phyloP scores from a whole-genome alignment of 1,140 invertebrate species.

The Zaprionus africanus region DNA sequence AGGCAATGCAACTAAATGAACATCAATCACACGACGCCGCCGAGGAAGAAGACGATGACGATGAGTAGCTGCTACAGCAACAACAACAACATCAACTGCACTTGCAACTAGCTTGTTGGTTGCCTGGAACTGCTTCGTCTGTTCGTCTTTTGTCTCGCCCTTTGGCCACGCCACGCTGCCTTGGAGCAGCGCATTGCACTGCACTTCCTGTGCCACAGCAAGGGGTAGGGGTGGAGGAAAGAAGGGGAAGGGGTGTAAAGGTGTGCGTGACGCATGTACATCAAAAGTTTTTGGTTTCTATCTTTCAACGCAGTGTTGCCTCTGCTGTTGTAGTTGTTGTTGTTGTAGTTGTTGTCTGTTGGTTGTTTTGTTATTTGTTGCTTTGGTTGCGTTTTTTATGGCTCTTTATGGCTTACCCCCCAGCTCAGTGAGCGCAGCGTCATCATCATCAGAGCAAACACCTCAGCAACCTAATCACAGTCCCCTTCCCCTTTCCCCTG shows the following conservation, averaged over 20 bases:
- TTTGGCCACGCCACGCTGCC: constrained; percentile 50
- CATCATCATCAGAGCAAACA: constrained; percentile 1
- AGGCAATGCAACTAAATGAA: constrained; percentile 81
- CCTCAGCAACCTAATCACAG: background rate
- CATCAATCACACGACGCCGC: constrained; percentile 79
- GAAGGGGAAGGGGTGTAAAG: background rate
- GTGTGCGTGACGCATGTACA: constrained; percentile 66
- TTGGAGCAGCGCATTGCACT: constrained; percentile 64
- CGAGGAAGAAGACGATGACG: constrained; percentile 41
- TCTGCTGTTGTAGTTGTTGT: constrained; percentile 30
- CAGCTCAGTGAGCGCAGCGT: background rate
- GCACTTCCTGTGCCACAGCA: constrained; percentile 65
- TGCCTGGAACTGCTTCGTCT: constrained; percentile 8
- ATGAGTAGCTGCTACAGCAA: constrained; percentile 6
- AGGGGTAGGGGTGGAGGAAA: background rate
- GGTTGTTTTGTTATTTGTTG: constrained; percentile 56
- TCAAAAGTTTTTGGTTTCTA: constrained; percentile 80
- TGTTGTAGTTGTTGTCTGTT: constrained; percentile 35
- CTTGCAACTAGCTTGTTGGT: constrained; percentile 53
- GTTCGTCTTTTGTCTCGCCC: background rate
- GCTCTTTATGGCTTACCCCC: constrained; percentile 12
- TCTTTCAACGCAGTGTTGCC: constrained; percentile 62
- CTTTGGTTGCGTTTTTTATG: constrained; percentile 8
- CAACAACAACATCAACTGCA: constrained; percentile 52
- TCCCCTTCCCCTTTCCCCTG: background rate